Evolutionary conservation across 30 jellyfish, hydroid and myxozoan genomes (phyloP), one percentile per base, ranked within the genome.

Genomic region (Chironex yamaguchii): DNA sequence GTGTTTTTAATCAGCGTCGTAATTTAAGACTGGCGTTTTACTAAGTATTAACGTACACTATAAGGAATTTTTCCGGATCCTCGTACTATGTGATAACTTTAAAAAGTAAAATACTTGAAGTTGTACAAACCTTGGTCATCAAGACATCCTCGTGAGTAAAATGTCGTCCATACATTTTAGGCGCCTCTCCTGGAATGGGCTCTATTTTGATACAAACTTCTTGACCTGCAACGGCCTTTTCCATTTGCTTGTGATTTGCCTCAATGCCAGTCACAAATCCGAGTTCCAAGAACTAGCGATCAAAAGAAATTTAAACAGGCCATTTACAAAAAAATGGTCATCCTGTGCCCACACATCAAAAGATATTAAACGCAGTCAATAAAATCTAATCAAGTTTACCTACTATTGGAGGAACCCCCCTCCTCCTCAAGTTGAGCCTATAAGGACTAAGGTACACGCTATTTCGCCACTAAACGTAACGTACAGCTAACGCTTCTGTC

Each of bases 241-340:
- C 99, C 87, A 87, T 49, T 33, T 85, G 97, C 49, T 96, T 96
- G 84, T 96, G 99, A 71, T 96, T 96, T 0, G 97, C 98, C 89
- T 96, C 99, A 36, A 96, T 82, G 11, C 99, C 98, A 65, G 98
- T 88, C 49, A 96, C 97, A 22, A 91, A 79, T 22, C 99, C 99
- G 52, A 96, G 86, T 67, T 84, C 96, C 31, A 89, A 70, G 64
- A 84, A 84, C 97, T 90, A 65, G 33, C 63, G 69, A 24, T 17
- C 12, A 70, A n/a, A n/a, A n/a, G n/a, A n/a, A n/a, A n/a, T n/a
- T n/a, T n/a, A n/a, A n/a, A n/a, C n/a, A n/a, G n/a, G n/a, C n/a
- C n/a, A n/a, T n/a, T n/a, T n/a, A n/a, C n/a, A n/a, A n/a, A n/a
- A n/a, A n/a, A n/a, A n/a, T n/a, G n/a, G n/a, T n/a, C n/a, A n/a